Evolutionary conservation across 1,140 invertebrate species (phyloP), one percentile per base, ranked within the genome.

Genomic region (Bombus cullumanus): DNA sequence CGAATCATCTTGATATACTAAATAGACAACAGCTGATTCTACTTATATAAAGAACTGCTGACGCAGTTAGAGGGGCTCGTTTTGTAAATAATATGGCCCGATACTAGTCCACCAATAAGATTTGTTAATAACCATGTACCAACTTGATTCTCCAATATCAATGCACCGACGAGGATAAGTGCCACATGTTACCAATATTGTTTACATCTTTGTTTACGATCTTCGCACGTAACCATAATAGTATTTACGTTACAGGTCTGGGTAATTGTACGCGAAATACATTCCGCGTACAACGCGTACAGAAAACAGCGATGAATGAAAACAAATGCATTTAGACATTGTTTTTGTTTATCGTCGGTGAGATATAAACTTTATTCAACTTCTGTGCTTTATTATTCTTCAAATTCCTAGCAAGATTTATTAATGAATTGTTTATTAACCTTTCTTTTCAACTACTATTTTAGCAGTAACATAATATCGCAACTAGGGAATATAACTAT

Each of bases 51-150:
- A 68, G 28, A 43, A 69, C 28, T 34, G 57, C 22, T 34, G 62
- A 41, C 73, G 81, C 18, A 77, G 31, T 77, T 77, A 62, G 18
- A 2, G 75, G 12, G 28, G 34, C 22, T 77, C 15, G 13, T 9
- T 77, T 39, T 53, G 43, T 83, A 83, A 83, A 83, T 77, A 77
- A 83, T 34, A 57, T 77, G 72, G 53, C 22, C 22, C 41, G 59
- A 75, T 22, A 15, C 18, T 25, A 6, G n/a, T 37, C 18, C 31
- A 77, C 81, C 62, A 83, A 83, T 43, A 43, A 57, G n/a, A 41
- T 53, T 66, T 37, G 18, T 76, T 18, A 73, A 6, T 31, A 76
- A 6, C 5, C 22, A 12, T 53, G 25, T 39, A 37, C 43, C 57
- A 53, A n/a, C 39, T 53, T 39, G 39, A 53, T 0, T 31, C 4